Base-by-base conservation (phyloP, 2,113 vertebrate species). In the western clawed frog (Xenopus tropicalis) region DNA sequence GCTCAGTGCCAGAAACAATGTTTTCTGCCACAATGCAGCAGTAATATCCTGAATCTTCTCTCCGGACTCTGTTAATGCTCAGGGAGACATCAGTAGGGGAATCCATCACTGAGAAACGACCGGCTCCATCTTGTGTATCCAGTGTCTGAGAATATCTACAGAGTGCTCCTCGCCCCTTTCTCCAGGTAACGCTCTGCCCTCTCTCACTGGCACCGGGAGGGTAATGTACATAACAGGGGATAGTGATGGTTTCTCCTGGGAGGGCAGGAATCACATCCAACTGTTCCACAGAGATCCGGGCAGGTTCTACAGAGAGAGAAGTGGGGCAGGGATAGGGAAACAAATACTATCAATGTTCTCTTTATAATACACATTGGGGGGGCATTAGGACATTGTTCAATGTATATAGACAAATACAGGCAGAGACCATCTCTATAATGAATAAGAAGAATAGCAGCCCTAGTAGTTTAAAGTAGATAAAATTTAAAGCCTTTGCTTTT, bases 181-280 rank as follows among this genome's bases (percentile, higher is more conserved):
- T 63, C 70, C 70, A 71, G 23, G 23, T 22, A 1, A 71, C 70
- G 51, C 21, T 17, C 19, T n/a, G 23, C 3, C 8, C 10, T 8
- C 13, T 37, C 11, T 10, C 57, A 23, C 3, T 10, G 20, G 14
- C 25, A 21, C 59, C 17, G 22, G 29, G 5, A 5, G 58, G 58
- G 43, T 71, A 51, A 29, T 51, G 22, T 13, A 56, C 52, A 56
- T 56, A 20, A 61, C 69, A 71, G 11, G 69, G 69, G 58, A 71
- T 51, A 17, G 14, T 29, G 22, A 61, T 13, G n/a, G 59, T 21
- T 62, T 71, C 69, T 25, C 22, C 58, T 48, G 17, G 16, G 11
- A 71, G 57, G 59, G 69, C 69, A 8, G 61, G 46, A 21, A 71
- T 6, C 24, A 43, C 69, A 48, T 71, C 69, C 69, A 51, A 4